Conservation (phyloP, 2,797 vertebrate genomes). For the Momotus momota region DNA sequence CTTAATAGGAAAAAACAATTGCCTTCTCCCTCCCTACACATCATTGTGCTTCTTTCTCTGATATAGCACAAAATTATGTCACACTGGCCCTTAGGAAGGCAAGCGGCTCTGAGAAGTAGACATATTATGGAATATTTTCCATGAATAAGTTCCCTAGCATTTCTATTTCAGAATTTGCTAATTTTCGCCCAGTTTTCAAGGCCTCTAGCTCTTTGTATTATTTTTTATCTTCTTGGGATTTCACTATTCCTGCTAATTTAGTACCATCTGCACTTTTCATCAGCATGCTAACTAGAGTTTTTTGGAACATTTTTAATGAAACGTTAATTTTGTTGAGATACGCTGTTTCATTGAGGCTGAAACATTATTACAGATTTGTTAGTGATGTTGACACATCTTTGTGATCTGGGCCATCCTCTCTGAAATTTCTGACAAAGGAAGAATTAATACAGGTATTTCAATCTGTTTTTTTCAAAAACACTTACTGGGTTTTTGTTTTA, state of each 20-base stretch:
- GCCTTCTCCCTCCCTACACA: neutral
- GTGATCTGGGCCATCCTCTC: neutral
- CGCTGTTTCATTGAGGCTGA: neutral
- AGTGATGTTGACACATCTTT: neutral
- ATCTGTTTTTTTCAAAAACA: neutral
- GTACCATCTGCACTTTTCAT: constrained; percentile 64
- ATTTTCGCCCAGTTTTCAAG: neutral
- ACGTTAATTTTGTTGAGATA: constrained; percentile 33
- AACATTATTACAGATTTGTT: constrained; percentile 11
- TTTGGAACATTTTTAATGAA: constrained; percentile 49
- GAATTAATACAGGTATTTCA: neutral
- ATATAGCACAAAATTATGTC: neutral
- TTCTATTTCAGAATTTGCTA: constrained; percentile 8
- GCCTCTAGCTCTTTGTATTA: neutral
- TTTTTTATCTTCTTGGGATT: constrained; percentile 23
- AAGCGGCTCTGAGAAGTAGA: neutral
- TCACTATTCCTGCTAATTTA: constrained; percentile 43
- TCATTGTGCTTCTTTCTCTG: neutral
- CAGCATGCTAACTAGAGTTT: constrained; percentile 30
- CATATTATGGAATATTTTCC: neutral
- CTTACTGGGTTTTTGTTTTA: neutral
- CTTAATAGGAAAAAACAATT: neutral
- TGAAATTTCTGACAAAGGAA: neutral
- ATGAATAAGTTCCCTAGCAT: neutral
- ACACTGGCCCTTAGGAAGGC: neutral